Percentiles rank a stretch among this genome's conserved stretches.
Conservation (phyloP, 37 sponge, comb jelly and placozoan species). For the Sycon ciliatum region DNA sequence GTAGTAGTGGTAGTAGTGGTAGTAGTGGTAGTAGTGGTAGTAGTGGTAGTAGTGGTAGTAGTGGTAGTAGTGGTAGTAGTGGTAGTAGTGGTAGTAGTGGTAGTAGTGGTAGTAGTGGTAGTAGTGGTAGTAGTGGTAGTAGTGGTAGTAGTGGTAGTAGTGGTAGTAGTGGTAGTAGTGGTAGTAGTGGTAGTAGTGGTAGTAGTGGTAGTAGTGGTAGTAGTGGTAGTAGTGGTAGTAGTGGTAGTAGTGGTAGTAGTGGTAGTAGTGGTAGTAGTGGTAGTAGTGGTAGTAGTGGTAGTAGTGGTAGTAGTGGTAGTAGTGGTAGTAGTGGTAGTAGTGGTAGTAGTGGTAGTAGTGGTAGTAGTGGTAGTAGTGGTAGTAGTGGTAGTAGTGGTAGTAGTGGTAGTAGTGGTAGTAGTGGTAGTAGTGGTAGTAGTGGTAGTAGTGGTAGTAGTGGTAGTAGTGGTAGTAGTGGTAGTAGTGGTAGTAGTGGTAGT, state of each 20-base stretch:
- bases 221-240: constrained; percentile 8
- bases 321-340: constrained; percentile 9
- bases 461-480: constrained; percentile 8
- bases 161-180: constrained; percentile 9
- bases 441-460: constrained; percentile 9
- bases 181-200: constrained; percentile 9
- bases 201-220: constrained; percentile 9
- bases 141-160: constrained; percentile 9
- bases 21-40: constrained; percentile 9
- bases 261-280: constrained; percentile 9
- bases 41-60: constrained; percentile 8
- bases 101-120: constrained; percentile 8
- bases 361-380: constrained; percentile 9
- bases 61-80: constrained; percentile 9
- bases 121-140: constrained; percentile 9
- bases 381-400: constrained; percentile 9
- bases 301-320: constrained; percentile 9
- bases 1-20: constrained; percentile 9
- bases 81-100: constrained; percentile 9
- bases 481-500: constrained; percentile 9
- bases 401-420: constrained; percentile 8
- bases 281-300: constrained; percentile 8
- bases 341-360: constrained; percentile 9
- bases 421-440: constrained; percentile 9
- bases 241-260: constrained; percentile 9